These are phyloP conservation scores for Stegodyphus mimosarum DNA, from an alignment of 1,140 invertebrate genomes.

Conservation along the genomic window DNA sequence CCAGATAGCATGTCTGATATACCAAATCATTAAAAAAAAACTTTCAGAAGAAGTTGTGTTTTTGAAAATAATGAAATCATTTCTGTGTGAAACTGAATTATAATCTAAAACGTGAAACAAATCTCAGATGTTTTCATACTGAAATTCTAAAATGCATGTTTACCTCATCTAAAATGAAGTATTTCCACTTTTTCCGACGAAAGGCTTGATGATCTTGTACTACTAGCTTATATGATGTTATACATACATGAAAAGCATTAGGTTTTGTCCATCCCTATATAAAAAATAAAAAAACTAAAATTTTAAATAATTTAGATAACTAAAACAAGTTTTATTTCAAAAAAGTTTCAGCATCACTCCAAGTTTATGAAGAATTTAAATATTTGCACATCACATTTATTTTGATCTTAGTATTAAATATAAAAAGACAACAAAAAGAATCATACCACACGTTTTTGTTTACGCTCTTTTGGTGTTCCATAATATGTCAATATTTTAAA, in stretches of 20 bases:
- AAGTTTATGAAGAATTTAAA: too few species aligned
- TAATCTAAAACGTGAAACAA: too few species aligned
- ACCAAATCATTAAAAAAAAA: too few species aligned
- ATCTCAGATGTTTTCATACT: background rate
- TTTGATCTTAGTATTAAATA: too few species aligned
- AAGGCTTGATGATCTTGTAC: constrained; percentile 99
- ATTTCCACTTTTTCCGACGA: constrained; percentile 98
- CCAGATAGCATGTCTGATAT: too few species aligned
- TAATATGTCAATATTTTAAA: constrained; percentile 99
- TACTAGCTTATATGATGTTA: constrained; percentile 99
- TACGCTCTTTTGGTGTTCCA: constrained; percentile 95
- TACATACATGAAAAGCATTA: constrained; percentile 99
- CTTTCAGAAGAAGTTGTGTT: too few species aligned
- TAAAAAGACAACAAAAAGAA: background rate
- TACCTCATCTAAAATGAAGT: constrained; percentile 95
- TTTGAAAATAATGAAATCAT: too few species aligned
- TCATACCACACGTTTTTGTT: constrained; percentile 84
- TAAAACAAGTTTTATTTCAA: too few species aligned
- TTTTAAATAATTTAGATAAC: too few species aligned
- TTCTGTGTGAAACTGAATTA: too few species aligned
- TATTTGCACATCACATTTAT: too few species aligned
- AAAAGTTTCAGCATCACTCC: too few species aligned
- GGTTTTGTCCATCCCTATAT: constrained; percentile 94
- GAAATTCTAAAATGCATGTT: background rate
- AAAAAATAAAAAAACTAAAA: constrained; percentile 8